These are phyloP conservation scores for Sussaba pulchella DNA, from an alignment of 2,888 invertebrate species.

Conservation along the genomic window DNA sequence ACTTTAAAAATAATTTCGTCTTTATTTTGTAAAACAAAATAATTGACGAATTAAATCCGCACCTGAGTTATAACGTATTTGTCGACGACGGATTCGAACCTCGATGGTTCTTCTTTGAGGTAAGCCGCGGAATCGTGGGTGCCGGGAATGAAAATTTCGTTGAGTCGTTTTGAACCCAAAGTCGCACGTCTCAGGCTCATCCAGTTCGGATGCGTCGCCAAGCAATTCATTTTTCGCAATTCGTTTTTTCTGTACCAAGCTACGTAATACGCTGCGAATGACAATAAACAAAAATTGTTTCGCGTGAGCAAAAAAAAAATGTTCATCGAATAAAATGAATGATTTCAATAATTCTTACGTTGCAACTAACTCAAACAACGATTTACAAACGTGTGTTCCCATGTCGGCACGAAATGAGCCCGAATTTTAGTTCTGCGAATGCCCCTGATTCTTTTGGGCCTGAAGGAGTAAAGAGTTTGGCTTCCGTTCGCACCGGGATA, in stretches of 20 bases:
- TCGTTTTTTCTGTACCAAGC: constrained; percentile 75
- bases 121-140: constrained; percentile 90
- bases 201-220: constrained; percentile 86
- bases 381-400: constrained; percentile 71
- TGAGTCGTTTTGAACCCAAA: constrained; percentile 84
- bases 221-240: constrained; percentile 84
- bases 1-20: too few relatives aligned
- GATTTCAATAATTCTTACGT: constrained; percentile 10
- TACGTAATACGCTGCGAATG: constrained; percentile 73
- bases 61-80: constrained; percentile 86
- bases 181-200: constrained; percentile 85
- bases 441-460: constrained; percentile 69
- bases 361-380: constrained; percentile 75
- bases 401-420: constrained; percentile 73
- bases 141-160: constrained; percentile 88
- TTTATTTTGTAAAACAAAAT: background rate
- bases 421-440: constrained; percentile 72
- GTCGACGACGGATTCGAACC: constrained; percentile 81
- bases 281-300: background rate
- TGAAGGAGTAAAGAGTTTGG: constrained; percentile 69
- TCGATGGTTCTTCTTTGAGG: constrained; percentile 72
- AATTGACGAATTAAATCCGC: background rate
- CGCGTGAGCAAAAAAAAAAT: constrained; percentile 14
- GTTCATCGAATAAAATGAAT: constrained; percentile 1
- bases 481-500: constrained; percentile 54